phyloP scores from a whole-genome alignment of 2,113 vertebrate species.

The Pristiophorus japonicus region DNA sequence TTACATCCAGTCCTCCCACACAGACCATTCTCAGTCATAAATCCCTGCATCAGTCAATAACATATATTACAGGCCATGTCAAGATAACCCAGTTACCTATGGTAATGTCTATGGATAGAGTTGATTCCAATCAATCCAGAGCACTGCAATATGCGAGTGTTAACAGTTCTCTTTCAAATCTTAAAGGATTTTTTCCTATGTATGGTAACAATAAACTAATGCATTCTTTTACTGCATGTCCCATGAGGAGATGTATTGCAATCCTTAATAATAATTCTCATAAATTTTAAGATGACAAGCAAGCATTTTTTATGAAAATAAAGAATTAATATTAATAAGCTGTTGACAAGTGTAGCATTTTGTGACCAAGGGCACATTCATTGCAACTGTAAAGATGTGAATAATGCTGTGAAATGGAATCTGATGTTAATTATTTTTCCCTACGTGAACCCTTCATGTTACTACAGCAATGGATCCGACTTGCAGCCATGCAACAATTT shows the following conservation, averaged over 20 bases:
- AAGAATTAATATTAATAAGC: conserved; percentile 76
- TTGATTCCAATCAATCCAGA: conserved; percentile 32
- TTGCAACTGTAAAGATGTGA: conserved; percentile 32
- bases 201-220: conserved; percentile 67
- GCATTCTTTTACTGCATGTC: conserved; percentile 69
- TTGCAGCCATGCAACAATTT: conserved; percentile 35
- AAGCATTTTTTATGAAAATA: conserved; percentile 67
- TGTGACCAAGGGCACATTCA: conserved; percentile 30
- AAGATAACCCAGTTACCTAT: conserved; percentile 30
- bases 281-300: conserved; percentile 64
- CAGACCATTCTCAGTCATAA: not conserved
- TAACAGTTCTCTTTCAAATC: conserved; percentile 22
- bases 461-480: conserved; percentile 13
- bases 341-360: conserved; percentile 37
- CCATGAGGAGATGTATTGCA: conserved; percentile 69
- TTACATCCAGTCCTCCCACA: not conserved
- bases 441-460: conserved; percentile 32
- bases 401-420: conserved; percentile 33
- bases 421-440: conserved; percentile 31
- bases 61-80: not conserved
- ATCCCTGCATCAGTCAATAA: conserved; percentile 14
- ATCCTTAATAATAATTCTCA: conserved; percentile 77
- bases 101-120: conserved; percentile 9
- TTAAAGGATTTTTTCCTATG: conserved; percentile 75
- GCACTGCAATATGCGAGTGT: conserved; percentile 9